Percentiles rank a stretch among this genome's conserved stretches.
Evolutionary conservation across 2,797 vertebrate genomes (phyloP).

Genomic region (Hylomyscus alleni): DNA sequence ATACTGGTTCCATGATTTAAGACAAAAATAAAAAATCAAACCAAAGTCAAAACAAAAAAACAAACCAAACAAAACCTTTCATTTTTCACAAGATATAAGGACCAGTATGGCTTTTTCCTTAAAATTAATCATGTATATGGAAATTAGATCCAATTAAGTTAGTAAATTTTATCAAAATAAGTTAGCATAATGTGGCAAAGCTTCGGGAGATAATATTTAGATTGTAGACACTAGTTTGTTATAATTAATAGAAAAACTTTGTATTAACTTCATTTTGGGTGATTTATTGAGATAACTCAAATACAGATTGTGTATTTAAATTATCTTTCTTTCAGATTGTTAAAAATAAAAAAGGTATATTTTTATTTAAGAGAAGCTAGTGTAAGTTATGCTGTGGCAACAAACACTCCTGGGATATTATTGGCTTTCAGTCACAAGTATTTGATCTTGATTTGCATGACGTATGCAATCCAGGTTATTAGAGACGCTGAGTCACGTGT

Average conservation of each 20-base stretch:
- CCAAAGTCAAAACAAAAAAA: not conserved
- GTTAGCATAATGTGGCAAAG: not conserved
- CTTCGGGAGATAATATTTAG: conserved; percentile 48
- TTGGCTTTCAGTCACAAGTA: not conserved
- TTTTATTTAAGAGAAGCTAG: not conserved
- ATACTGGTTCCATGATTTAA: not conserved
- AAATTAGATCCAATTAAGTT: conserved; percentile 23
- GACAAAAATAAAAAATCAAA: not conserved
- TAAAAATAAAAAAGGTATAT: conserved; percentile 6
- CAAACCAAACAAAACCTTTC: not conserved
- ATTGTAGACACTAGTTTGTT: conserved; percentile 47
- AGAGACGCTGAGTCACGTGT: not conserved
- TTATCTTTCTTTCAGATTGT: not conserved
- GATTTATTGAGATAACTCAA: conserved; percentile 52
- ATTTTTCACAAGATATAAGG: conserved; percentile 22
- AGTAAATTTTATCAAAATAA: not conserved
- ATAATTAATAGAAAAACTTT: conserved; percentile 37
- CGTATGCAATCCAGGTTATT: not conserved
- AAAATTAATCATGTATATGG: conserved; percentile 25
- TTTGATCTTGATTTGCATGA: not conserved
- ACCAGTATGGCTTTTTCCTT: not conserved
- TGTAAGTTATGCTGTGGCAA: conserved; percentile 9
- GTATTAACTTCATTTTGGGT: conserved; percentile 52
- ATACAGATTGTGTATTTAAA: not conserved
- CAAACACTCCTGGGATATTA: not conserved